Evolutionary conservation across 2,113 vertebrate species (phyloP).

Genomic region (Electrona antarctica): DNA sequence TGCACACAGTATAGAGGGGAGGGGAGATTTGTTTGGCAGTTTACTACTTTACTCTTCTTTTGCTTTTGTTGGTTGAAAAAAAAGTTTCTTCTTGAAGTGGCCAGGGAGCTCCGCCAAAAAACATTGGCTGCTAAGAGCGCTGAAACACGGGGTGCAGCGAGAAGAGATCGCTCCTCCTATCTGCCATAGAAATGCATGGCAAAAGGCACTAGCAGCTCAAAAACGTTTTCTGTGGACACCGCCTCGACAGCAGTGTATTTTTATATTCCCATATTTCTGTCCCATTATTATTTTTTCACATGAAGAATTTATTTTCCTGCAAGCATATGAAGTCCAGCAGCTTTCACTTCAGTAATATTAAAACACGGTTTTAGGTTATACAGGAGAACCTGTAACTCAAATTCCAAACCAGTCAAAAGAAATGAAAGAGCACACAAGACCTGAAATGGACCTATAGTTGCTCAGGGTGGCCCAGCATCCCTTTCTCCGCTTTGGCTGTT

Average conservation of each 20-base stretch:
- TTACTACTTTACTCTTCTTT: too few relatives aligned
- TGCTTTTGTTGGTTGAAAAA: too few relatives aligned
- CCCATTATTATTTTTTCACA: not conserved
- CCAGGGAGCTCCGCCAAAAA: too few relatives aligned
- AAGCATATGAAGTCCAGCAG: conserved; percentile 14
- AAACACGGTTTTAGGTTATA: not conserved
- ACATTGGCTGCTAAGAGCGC: too few relatives aligned
- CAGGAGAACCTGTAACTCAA: conserved; percentile 25
- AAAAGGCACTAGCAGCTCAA: too few relatives aligned
- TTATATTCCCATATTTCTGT: conserved; percentile 13
- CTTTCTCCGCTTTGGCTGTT: conserved; percentile 3
- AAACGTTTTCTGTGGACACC: too few relatives aligned
- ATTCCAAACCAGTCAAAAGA: conserved; percentile 4
- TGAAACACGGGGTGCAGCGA: too few relatives aligned
- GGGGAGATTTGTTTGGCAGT: too few relatives aligned
- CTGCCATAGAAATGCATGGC: too few relatives aligned
- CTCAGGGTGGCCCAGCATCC: conserved; percentile 15
- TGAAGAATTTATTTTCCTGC: not conserved
- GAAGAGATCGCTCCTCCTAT: too few relatives aligned
- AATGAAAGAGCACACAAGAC: conserved; percentile 33
- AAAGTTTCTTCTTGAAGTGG: too few relatives aligned
- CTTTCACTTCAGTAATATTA: conserved; percentile 33
- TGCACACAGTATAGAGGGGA: too few relatives aligned
- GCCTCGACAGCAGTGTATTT: not conserved
- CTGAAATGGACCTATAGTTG: conserved; percentile 17